Conservation (phyloP, 2,888 invertebrate species). For the Drosophila meridiana region DNA sequence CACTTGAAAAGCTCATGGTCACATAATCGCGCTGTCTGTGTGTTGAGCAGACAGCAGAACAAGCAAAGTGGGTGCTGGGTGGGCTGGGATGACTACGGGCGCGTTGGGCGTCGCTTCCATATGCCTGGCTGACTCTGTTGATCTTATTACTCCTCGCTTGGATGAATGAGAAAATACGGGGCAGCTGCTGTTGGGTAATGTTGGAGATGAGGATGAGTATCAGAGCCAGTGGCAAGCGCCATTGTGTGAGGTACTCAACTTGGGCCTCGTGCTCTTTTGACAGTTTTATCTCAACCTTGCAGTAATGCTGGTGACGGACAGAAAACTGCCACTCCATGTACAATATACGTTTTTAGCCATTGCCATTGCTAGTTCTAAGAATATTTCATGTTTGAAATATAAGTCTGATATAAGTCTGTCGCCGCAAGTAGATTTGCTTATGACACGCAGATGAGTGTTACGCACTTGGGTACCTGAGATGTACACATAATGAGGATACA, state of each 20-base stretch:
- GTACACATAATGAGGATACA: not conserved
- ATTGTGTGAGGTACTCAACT: constrained; percentile 50
- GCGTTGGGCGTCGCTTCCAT: constrained; percentile 59
- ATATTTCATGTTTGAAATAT: constrained; percentile 40
- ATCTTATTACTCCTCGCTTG: constrained; percentile 82
- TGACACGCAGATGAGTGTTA: constrained; percentile 56
- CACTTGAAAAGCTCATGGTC: constrained; percentile 70
- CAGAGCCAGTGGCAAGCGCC: constrained; percentile 23
- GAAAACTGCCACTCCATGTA: not conserved
- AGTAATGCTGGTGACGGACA: constrained; percentile 55
- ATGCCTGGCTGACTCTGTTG: constrained; percentile 73
- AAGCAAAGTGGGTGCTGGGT: constrained; percentile 55
- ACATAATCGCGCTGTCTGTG: constrained; percentile 68
- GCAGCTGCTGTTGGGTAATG: constrained; percentile 48
- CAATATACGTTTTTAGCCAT: constrained; percentile 37
- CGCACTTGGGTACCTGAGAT: not conserved
- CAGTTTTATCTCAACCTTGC: constrained; percentile 75
- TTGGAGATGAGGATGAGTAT: constrained; percentile 29
- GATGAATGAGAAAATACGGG: constrained; percentile 81
- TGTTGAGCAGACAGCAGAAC: constrained; percentile 31
- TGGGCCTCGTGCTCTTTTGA: constrained; percentile 59
- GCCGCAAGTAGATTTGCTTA: constrained; percentile 64
- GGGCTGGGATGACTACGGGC: constrained; percentile 36
- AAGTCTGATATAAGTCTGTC: constrained; percentile 28
- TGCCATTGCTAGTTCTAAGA: constrained; percentile 23